Conservation (phyloP, 2,888 invertebrate species). For the Drosophila formosana region DNA sequence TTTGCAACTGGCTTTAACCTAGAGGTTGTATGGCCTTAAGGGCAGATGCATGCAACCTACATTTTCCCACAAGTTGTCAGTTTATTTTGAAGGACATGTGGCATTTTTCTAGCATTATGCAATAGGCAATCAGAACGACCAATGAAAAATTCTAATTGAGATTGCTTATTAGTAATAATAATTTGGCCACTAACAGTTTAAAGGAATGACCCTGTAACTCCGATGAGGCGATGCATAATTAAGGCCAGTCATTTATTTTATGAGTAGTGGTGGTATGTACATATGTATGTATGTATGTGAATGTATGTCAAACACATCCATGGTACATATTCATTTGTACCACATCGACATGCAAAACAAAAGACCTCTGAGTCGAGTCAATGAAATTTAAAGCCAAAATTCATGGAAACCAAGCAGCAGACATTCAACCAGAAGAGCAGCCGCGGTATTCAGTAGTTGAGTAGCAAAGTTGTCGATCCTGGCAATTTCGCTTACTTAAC, state of each 20-base stretch:
- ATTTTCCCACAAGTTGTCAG: slow-evolving; percentile 5
- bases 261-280: slow-evolving; percentile 33
- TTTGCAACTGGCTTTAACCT: not conserved
- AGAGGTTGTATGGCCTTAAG: too few relatives aligned
- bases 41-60: too few relatives aligned
- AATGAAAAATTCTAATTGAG: slow-evolving; percentile 66
- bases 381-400: slow-evolving; percentile 71
- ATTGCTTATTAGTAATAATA: slow-evolving; percentile 66
- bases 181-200: slow-evolving; percentile 30
- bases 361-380: slow-evolving; percentile 67
- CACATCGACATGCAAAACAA: slow-evolving; percentile 54
- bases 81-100: not conserved
- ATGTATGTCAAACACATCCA: slow-evolving; percentile 7
- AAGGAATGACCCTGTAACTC: slow-evolving; percentile 8
- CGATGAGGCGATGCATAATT: not conserved
- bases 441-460: not conserved
- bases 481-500: slow-evolving; percentile 70
- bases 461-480: slow-evolving; percentile 1
- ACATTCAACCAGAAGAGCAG: not conserved
- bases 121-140: slow-evolving; percentile 53
- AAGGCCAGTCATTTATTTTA: slow-evolving; percentile 57
- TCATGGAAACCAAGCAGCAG: slow-evolving; percentile 27
- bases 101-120: slow-evolving; percentile 56
- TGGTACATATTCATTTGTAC: slow-evolving; percentile 3
- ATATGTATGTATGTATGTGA: not conserved